Percentiles rank a stretch among this genome's conserved stretches.
These are phyloP conservation scores for Platalea minor DNA, from an alignment of 2,797 vertebrate species.

Conservation along the genomic window DNA sequence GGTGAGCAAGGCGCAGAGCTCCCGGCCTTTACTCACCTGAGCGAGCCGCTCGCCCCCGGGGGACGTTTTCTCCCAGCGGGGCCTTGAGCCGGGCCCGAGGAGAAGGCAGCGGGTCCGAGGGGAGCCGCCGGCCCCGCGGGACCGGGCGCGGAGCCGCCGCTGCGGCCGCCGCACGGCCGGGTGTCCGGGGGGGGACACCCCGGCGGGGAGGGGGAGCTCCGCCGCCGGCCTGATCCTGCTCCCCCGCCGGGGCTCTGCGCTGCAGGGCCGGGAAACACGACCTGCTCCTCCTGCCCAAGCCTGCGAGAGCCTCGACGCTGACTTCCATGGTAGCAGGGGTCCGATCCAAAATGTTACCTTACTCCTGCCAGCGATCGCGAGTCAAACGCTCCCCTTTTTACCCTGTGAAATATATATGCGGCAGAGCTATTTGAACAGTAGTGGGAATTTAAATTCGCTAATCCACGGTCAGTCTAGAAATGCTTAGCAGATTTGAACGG, in stretches of 20 bases:
- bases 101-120: background rate
- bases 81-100: background rate
- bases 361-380: background rate
- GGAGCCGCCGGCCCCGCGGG: background rate
- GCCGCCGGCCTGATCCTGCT: background rate
- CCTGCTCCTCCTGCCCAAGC: background rate
- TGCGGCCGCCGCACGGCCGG: background rate
- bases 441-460: constrained; percentile 49
- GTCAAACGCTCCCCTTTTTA: background rate
- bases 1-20: background rate
- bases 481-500: constrained; percentile 13
- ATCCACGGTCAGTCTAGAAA: constrained; percentile 19
- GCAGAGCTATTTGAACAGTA: constrained; percentile 51
- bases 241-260: accelerated
- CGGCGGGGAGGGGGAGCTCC: background rate
- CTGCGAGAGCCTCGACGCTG: background rate
- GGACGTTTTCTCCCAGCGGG: background rate
- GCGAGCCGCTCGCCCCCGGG: background rate
- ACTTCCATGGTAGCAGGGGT: background rate
- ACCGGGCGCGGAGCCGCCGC: background rate
- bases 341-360: constrained; percentile 49
- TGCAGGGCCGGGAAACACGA: background rate
- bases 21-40: background rate
- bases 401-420: constrained; percentile 17
- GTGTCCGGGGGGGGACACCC: no score